These are phyloP conservation scores for Avahi laniger DNA, from an alignment of 2,797 vertebrate genomes.

Conservation along the genomic window DNA sequence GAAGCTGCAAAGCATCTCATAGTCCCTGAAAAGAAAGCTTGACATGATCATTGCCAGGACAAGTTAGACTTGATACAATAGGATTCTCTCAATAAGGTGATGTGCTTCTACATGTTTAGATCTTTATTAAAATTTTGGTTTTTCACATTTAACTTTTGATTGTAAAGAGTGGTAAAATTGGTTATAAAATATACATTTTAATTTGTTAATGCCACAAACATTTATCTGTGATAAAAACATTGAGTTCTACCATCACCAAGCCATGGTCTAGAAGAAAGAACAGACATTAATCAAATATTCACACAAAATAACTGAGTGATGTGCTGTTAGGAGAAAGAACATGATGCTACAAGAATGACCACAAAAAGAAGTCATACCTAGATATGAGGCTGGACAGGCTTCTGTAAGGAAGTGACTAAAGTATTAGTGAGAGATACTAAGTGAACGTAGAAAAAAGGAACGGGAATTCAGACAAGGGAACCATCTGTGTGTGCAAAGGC, in stretches of 20 bases:
- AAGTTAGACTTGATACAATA: background rate
- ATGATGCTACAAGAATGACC: background rate
- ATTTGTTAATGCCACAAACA: background rate
- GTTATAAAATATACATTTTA: background rate
- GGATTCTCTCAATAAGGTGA: background rate
- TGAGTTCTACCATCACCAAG: background rate
- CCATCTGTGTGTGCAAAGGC: background rate
- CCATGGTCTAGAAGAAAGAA: background rate
- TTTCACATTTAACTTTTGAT: background rate
- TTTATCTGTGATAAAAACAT: background rate
- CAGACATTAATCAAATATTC: background rate
- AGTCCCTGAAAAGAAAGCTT: background rate
- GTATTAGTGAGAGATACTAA: background rate
- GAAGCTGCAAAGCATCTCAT: background rate
- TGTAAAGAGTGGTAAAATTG: background rate
- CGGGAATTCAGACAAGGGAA: background rate
- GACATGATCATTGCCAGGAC: fast-evolving
- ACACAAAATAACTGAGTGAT: background rate
- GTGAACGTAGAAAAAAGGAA: background rate
- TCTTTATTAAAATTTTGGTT: background rate
- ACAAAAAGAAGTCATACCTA: background rate
- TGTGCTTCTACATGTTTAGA: background rate
- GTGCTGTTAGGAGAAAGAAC: background rate
- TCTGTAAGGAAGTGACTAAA: background rate
- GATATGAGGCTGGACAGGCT: background rate